phyloP scores from a whole-genome alignment of 2,888 invertebrate species.

The Andrena flavipes region DNA sequence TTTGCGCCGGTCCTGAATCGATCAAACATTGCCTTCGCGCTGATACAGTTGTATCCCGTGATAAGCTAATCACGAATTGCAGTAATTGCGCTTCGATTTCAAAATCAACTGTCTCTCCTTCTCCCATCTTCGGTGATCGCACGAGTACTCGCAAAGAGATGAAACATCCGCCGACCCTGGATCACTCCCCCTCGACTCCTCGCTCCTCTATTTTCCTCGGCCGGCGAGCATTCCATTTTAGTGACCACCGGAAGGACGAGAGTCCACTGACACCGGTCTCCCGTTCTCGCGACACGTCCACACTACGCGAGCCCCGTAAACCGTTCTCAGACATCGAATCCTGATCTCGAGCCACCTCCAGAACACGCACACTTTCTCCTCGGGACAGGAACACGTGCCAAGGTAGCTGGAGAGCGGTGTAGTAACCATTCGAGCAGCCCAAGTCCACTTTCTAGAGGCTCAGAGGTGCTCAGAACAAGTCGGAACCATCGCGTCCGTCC shows the following conservation, averaged over 20 bases:
- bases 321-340: slow-evolving; percentile 12
- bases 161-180: neutral
- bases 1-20: slow-evolving; percentile 29
- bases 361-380: slow-evolving; percentile 62
- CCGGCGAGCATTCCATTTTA: slow-evolving; percentile 36
- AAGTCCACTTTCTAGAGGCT: slow-evolving; percentile 64
- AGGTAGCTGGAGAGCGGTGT: slow-evolving; percentile 42
- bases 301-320: neutral
- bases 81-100: neutral
- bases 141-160: neutral
- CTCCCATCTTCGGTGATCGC: neutral
- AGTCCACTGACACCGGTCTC: slow-evolving; percentile 40
- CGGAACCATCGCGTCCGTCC: slow-evolving; percentile 49
- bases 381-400: slow-evolving; percentile 48
- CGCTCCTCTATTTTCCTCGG: neutral
- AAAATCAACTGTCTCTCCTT: neutral
- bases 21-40: slow-evolving; percentile 45
- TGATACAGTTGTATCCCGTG: neutral
- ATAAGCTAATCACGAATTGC: neutral
- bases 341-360: slow-evolving; percentile 19
- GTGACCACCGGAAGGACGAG: slow-evolving; percentile 41
- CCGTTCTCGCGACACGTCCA: neutral
- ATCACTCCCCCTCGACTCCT: neutral
- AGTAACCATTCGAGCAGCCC: slow-evolving; percentile 50
- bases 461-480: slow-evolving; percentile 31